phyloP scores from a whole-genome alignment of 2,888 invertebrate genomes.

The Hypena proboscidalis region DNA sequence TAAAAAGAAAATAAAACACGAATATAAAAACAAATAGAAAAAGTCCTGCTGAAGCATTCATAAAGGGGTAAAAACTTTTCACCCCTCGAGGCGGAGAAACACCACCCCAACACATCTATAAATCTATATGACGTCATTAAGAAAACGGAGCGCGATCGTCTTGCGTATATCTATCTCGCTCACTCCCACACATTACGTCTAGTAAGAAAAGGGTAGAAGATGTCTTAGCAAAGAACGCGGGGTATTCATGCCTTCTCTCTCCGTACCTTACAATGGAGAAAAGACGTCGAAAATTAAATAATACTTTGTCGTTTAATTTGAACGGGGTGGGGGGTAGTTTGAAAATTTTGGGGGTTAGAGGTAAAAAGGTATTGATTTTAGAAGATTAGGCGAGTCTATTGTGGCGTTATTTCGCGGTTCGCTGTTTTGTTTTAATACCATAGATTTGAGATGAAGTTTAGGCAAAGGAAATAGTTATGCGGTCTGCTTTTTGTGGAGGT shows the following conservation, averaged over 20 bases:
- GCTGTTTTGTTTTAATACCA: constrained; percentile 24
- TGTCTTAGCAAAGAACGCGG: constrained; percentile 71
- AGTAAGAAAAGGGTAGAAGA: constrained; percentile 54
- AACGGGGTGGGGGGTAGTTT: constrained; percentile 69
- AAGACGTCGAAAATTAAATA: constrained; percentile 84
- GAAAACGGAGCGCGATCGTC: constrained; percentile 76
- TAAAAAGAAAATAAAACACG: constrained; percentile 25
- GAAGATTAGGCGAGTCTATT: constrained; percentile 68
- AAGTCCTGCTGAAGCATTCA: constrained; percentile 66
- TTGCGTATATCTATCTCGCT: constrained; percentile 71
- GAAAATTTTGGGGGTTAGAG: constrained; percentile 77
- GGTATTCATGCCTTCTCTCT: constrained; percentile 58
- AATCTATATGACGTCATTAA: constrained; percentile 84
- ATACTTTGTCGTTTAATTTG: constrained; percentile 85
- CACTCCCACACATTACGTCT: constrained; percentile 51
- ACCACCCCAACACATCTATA: constrained; percentile 72
- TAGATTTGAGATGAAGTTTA: constrained; percentile 24
- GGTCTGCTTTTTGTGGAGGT: constrained; percentile 10
- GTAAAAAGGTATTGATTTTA: constrained; percentile 84
- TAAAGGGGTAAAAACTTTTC: constrained; percentile 70
- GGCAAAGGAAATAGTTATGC: constrained; percentile 3
- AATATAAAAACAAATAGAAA: constrained; percentile 39
- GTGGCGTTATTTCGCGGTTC: constrained; percentile 44
- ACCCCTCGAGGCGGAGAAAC: constrained; percentile 55
- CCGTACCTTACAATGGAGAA: constrained; percentile 81